These are phyloP conservation scores for Bombycilla garrulus DNA, from an alignment of 2,113 vertebrate species.

Conservation along the genomic window DNA sequence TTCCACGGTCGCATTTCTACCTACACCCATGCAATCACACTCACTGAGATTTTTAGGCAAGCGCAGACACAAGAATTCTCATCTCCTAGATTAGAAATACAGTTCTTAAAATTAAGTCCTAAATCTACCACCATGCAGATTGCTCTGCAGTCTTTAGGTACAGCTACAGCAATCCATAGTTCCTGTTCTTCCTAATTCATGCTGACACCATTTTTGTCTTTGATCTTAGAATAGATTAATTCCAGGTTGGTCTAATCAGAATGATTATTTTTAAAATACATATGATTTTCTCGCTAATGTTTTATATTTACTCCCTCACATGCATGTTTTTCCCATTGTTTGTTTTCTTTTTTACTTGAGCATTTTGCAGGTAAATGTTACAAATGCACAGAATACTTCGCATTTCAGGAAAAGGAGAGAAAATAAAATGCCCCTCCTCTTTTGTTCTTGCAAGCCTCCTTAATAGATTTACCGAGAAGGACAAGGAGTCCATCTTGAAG, in stretches of 20 bases:
- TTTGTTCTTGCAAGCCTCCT: slow-evolving; percentile 10
- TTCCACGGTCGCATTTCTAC: neutral
- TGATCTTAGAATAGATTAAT: neutral
- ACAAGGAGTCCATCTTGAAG: slow-evolving; percentile 57
- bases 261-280: neutral
- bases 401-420: slow-evolving; percentile 16
- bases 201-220: neutral
- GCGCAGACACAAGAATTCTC: neutral
- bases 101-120: neutral
- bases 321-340: rapidly evolving
- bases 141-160: neutral
- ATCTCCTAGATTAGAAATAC: neutral
- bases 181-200: neutral
- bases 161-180: neutral
- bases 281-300: neutral
- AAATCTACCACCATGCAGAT: neutral
- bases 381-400: neutral
- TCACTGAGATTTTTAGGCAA: neutral
- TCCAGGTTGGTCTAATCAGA: neutral
- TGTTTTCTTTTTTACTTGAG: neutral
- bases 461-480: slow-evolving; percentile 60
- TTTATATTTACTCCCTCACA: neutral
- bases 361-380: neutral
- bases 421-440: neutral
- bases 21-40: neutral